Base-by-base conservation (phyloP, 2,888 invertebrate species). In the Nephrocerus scutellatus region DNA sequence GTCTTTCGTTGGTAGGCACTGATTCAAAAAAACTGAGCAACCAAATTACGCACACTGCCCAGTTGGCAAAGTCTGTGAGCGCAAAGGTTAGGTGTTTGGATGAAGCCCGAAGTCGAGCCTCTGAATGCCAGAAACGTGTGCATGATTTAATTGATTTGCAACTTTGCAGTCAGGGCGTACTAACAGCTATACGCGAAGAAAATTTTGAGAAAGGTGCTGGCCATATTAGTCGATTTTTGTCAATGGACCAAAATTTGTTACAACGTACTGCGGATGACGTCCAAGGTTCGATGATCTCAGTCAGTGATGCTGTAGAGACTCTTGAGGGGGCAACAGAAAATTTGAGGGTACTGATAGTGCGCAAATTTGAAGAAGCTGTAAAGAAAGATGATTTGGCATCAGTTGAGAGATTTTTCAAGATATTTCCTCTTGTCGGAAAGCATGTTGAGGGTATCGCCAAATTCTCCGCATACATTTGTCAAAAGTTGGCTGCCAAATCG, bases 191-290 rank as follows among this genome's bases (percentile, higher is more conserved):
- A 37, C 79, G 81, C 48, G 87, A 89, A 52, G 93, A 96, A 68
- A 93, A 99, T 65, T 97, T 88, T 70, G 98, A 99, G 68, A 85
- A 88, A 70, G 78, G 95, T 37, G 96, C 97, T 9, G 90, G 82
- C 0, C 96, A 96, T 61, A 86, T 98, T 30, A 90, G 95, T 53
- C 77, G 97, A 28, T 96, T 91, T 68, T 73, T 95, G 26, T 82
- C 85, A 36, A 89, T 96, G 81, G 95, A 95, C 70, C 90, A 92
- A 56, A 79, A 79, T 45, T 71, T 86, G 9, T 60, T 90, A 6
- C 78, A 82, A 55, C 77, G 81, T 59, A 84, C 85, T 5, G 84
- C 85, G 0, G 77, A 79, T 50, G 78, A 91, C 72, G 74, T 89
- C 55, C 77, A 77, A 28, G 79, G 75, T 0, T 68, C 69, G 0